Conservation (phyloP, 2,888 invertebrate species). For the Plusia festucae region DNA sequence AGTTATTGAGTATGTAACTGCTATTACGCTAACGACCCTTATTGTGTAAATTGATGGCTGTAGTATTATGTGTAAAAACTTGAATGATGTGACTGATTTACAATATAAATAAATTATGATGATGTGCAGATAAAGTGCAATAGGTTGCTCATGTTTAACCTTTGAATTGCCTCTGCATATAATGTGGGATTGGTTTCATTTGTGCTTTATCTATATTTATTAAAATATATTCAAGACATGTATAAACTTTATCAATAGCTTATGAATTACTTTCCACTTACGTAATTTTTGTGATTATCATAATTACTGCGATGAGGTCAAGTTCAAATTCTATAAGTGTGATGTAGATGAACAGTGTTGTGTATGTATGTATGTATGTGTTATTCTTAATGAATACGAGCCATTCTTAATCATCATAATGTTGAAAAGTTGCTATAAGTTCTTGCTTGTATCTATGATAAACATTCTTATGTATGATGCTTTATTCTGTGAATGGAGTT, state of each 20-base stretch:
- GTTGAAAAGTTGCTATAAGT: too few relatives aligned
- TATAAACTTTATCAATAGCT: slow-evolving; percentile 5
- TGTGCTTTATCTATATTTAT: neutral
- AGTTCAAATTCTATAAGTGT: slow-evolving; percentile 39
- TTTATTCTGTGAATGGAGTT: too few relatives aligned
- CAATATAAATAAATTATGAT: slow-evolving; percentile 48
- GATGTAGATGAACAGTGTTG: neutral
- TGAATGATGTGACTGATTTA: slow-evolving; percentile 48
- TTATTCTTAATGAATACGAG: too few relatives aligned
- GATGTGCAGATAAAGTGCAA: slow-evolving; percentile 24
- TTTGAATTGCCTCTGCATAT: slow-evolving; percentile 19
- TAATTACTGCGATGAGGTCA: slow-evolving; percentile 43
- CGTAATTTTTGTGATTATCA: slow-evolving; percentile 21
- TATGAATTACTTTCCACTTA: slow-evolving; percentile 10
- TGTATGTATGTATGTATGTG: too few relatives aligned
- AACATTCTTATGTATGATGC: too few relatives aligned
- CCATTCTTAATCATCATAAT: too few relatives aligned
- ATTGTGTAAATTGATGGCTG: slow-evolving; percentile 29
- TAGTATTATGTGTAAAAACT: slow-evolving; percentile 33
- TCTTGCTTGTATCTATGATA: neutral
- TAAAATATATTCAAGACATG: neutral
- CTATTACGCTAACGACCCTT: slow-evolving; percentile 28
- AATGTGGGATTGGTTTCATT: slow-evolving; percentile 17
- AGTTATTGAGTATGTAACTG: neutral
- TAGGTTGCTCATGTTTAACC: slow-evolving; percentile 30